Base-by-base conservation (phyloP, 2,888 invertebrate species). In the Melinaea marsaeus region DNA sequence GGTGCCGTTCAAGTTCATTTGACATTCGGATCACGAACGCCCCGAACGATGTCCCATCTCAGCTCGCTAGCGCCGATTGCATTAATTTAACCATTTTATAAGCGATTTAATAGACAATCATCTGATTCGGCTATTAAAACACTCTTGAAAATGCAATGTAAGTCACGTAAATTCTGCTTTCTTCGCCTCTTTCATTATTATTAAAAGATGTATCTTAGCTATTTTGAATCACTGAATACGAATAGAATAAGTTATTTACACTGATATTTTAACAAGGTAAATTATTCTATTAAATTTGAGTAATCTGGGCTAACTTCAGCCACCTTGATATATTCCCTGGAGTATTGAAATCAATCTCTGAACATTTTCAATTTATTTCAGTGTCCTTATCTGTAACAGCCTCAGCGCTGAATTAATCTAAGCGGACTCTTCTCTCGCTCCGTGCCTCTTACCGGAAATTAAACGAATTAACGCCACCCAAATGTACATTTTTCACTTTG, bases 281-380 rank as follows among this genome's bases (percentile, higher is more conserved):
- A 7, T 32, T 32, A 32, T 51, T 48, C 5, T 1, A 32, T 9
- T 46, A 13, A 62, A 46, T 64, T 59, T 66, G 64, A 57, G 60
- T 66, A 67, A 67, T 63, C 60, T 69, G 65, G 63, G 68, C 61
- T 63, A 60, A 55, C 64, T 63, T 64, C 33, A 55, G 57, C 76
- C 78, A 81, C 80, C 81, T 81, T 80, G 81, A 84, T 89, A 86
- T 86, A 87, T 87, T 80, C 84, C 86, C 80, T 75, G 77, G 81
- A 83, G 85, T 86, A 90, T 90, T 90, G 89, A 90, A 91, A 91
- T 91, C 91, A 91, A 91, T 91, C 90, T 87, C 83, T 83, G 86
- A 89, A 89, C 89, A 89, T 91, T 91, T 91, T 91, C 91, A 91
- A 91, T 91, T 90, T 91, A 91, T 91, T 91, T 90, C 88, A 86